Evolutionary conservation across 92 coral and sea anemone species (phyloP).

Genomic region (Palythoa heliodiscus): DNA sequence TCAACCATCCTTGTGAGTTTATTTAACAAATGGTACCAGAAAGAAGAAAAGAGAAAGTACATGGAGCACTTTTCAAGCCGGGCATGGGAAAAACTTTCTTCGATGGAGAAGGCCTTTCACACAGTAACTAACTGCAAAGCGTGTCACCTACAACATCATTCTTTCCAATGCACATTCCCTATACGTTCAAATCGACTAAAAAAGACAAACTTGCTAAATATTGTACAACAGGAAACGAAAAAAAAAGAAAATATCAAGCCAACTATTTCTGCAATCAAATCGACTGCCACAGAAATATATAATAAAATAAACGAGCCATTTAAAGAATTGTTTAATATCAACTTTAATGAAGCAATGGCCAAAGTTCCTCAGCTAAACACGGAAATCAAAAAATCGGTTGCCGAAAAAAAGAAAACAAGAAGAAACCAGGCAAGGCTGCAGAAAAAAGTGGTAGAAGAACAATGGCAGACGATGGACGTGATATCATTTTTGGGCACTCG

Average conservation of each 20-base stretch:
- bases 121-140: conserved; percentile 6
- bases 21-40: conserved; percentile 10
- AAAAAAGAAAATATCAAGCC: conserved; percentile 19
- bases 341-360: conserved; percentile 36
- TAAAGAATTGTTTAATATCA: conserved; percentile 1
- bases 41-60: conserved; percentile 15
- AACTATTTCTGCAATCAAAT: conserved; percentile 4
- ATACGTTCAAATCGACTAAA: conserved; percentile 26
- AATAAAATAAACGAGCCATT: conserved; percentile 31
- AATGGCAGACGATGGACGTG: conserved; percentile 32
- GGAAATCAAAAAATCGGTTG: conserved; percentile 2
- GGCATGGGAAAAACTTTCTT: conserved; percentile 9
- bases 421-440: conserved; percentile 23
- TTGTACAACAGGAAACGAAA: conserved; percentile 1
- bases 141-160: conserved; percentile 8
- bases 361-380: conserved; percentile 34
- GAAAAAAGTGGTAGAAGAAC: conserved; percentile 20
- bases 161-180: conserved; percentile 8
- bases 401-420: conserved; percentile 18
- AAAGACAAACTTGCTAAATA: background rate
- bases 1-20: background rate
- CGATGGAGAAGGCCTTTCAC: conserved; percentile 16
- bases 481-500: conserved; percentile 29
- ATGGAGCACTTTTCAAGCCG: conserved; percentile 25
- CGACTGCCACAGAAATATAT: conserved; percentile 13